Percentiles rank a stretch among this genome's conserved stretches.
Conservation (phyloP, 2,797 vertebrate species). For the Halcyon badia region DNA sequence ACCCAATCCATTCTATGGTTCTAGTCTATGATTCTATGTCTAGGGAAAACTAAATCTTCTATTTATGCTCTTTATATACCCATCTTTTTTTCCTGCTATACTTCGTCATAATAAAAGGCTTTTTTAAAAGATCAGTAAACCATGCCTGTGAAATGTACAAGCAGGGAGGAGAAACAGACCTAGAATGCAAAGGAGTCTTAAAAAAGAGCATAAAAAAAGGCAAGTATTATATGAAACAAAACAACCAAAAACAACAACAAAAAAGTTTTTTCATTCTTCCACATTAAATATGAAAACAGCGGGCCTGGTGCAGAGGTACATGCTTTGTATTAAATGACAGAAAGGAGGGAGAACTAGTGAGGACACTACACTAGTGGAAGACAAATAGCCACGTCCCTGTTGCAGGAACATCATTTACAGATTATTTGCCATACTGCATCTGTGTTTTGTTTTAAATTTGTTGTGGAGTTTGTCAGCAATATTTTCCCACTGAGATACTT, state of each 20-base stretch:
- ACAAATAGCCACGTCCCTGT: not conserved
- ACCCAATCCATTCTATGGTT: not conserved
- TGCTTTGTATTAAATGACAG: not conserved
- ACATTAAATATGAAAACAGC: not conserved
- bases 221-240: not conserved
- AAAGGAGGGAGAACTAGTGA: not conserved
- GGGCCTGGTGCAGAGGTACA: not conserved
- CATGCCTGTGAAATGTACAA: not conserved
- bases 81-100: not conserved
- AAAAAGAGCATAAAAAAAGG: not conserved
- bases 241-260: not conserved
- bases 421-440: not conserved
- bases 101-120: not conserved
- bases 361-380: not conserved
- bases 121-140: not conserved
- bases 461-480: not conserved
- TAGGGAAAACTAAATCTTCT: not conserved
- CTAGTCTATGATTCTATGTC: not conserved
- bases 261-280: not conserved
- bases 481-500: not conserved
- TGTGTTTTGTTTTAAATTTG: not conserved
- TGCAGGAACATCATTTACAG: not conserved
- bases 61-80: not conserved
- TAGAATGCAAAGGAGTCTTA: not conserved
- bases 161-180: not conserved